Base-by-base conservation (phyloP, 2,113 vertebrate genomes). In the Rhynchomys soricoides region DNA sequence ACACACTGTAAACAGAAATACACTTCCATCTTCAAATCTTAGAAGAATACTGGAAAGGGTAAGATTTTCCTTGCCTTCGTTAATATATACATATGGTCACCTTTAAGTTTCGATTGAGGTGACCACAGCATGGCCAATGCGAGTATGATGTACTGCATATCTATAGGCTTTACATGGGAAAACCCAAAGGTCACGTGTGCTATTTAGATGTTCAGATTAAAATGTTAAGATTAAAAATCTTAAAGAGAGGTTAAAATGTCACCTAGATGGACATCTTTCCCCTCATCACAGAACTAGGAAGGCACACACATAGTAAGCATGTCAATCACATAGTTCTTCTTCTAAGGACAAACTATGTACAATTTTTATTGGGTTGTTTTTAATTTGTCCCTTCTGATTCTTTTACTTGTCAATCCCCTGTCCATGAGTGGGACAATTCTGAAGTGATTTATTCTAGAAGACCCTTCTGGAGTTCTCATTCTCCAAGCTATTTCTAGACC, bases 11-110 rank as follows among this genome's bases (percentile, higher is more conserved):
- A 79, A 90, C 77, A 95, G 62, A 89, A 92, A 86, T 71, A 57
- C 45, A 89, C 77, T 40, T 75, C 89, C 97, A 93, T 97, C 66
- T 97, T 87, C 91, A 73, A 89, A 94, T 94, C 86, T 96, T 93
- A 96, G 96, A 98, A 97, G 97, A 97, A 97, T 86, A 93, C 95
- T 97, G 88, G 87, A 97, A 96, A 97, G 94, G 75, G 93, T 97
- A 98, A 97, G 95, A 96, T 97, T 98, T 89, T 75, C 34, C 81
- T 86, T 17, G 62, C 64, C 52, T 81, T 43, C 66, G 66, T 15
- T n/a, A n/a, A 57, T 5, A 59, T 21, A 62, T 24, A 62, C 7
- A 64, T 26, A 64, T 64, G 10, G 62, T 88, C 57, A 78, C 52
- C 13, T 31, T n/a, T 48, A 78, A 83, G 34, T 70, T 85, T 93